phyloP scores from a whole-genome alignment of 2,113 vertebrate genomes.

The Pedetes capensis region DNA sequence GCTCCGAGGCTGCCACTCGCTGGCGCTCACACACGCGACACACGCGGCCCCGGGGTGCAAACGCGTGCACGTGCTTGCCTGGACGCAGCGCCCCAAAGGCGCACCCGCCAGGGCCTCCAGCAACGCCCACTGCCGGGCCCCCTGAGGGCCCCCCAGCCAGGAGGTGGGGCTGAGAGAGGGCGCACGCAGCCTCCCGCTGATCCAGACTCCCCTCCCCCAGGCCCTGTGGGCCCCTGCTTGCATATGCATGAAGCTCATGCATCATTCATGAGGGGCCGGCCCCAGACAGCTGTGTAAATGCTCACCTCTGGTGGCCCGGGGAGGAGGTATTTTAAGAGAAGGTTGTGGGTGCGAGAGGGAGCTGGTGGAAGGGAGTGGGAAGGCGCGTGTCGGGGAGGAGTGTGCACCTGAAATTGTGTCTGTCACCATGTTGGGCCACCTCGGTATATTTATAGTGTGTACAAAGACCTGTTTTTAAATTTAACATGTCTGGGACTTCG shows the following conservation, averaged over 20 bases:
- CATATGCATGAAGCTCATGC: constrained; percentile 81
- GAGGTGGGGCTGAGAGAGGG: accelerated
- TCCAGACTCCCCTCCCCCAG: constrained; percentile 47
- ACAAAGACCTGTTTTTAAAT: constrained; percentile 36
- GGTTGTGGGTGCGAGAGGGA: constrained; percentile 50
- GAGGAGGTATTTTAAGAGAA: constrained; percentile 68
- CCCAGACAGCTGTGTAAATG: constrained; percentile 81
- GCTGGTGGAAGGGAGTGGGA: neutral
- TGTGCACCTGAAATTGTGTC: neutral
- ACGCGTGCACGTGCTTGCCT: neutral
- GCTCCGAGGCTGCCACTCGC: neutral
- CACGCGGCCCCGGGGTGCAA: neutral
- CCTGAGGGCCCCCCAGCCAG: neutral
- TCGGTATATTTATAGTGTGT: constrained; percentile 35
- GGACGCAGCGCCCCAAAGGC: neutral
- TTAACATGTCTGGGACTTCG: neutral
- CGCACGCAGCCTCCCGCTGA: neutral
- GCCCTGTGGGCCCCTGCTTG: constrained; percentile 59
- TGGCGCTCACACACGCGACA: neutral
- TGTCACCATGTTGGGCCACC: neutral
- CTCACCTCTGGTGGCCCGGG: constrained; percentile 60
- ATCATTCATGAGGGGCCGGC: constrained; percentile 83
- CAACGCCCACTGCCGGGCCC: neutral
- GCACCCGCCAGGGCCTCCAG: neutral
- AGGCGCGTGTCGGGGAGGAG: neutral